Evolutionary conservation across 2,113 vertebrate species (phyloP), one percentile per base, ranked within the genome.

Genomic region (Phoxinus phoxinus): DNA sequence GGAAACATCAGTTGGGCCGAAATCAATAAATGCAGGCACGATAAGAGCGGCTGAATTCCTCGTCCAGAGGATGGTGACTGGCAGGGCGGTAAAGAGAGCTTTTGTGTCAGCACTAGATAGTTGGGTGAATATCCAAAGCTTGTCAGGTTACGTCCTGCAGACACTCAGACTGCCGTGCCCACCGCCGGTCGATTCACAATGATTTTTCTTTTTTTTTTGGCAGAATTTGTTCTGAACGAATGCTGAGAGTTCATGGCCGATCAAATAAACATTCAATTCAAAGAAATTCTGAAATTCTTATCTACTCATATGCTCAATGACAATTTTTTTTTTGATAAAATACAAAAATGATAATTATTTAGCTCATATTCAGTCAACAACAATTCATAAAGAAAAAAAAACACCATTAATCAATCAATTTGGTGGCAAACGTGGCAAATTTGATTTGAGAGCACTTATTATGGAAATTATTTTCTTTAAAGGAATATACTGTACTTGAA

Each of bases 51-150:
- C 25, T 71, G 56, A 56, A 48, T 59, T 65, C 35, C 63, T 91
- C 90, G 78, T 91, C 37, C 1, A 73, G 88, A 90, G 89, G 81
- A 74, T 69, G 89, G 86, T 93, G 94, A 93, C 92, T 93, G 91
- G 90, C 92, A 92, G 91, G 87, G 90, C 90, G 91, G 94, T 90
- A 93, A 94, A 92, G 90, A 91, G 90, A 93, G 90, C 92, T 93
- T 87, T 92, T 95, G 91, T 93, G 93, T 92, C 90, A 89, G 90
- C 90, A 89, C 85, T 84, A 87, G 90, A 93, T 90, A 91, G 89
- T 88, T 90, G 89, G 91, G 72, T 76, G 90, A 91, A 91, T 92
- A 94, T 92, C 90, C 89, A 91, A 58, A 35, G 90, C 91, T 93
- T 91, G 88, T 93, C 92, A 92, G 91, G 90, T 94, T 94, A 94